Base-by-base conservation (phyloP, 2,113 vertebrate genomes). In the Salminus brasiliensis region DNA sequence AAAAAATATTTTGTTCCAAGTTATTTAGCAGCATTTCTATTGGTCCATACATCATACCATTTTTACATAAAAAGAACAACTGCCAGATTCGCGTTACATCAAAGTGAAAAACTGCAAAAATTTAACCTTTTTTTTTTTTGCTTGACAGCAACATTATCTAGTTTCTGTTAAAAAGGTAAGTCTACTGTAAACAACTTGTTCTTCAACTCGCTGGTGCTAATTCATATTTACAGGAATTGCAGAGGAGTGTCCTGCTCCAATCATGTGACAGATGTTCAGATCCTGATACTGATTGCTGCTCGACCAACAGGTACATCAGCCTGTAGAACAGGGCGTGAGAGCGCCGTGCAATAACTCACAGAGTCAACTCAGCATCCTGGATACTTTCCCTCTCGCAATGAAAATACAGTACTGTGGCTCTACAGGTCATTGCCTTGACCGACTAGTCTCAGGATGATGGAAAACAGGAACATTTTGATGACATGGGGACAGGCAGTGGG, bases 251-350 rank as follows among this genome's bases (percentile, higher is more conserved):
- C 34, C 36, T 53, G 27, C 29, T 23, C 30, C 39, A 45, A 53
- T 36, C 7, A 34, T 53, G 43, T 52, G 27, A 74, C 41, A 5
- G 10, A 30, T 76, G 12, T 1, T 55, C 15, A 27, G 25, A 25
- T 57, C 55, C n/a, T 43, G 34, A 4, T 66, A 12, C 32, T 39
- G 62, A 66, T 66, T 39, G 23, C 30, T 25, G 16, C 60, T 36
- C 2, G 60, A 34, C 27, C 66, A 63, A 34, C 41, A 79, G 76
- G 68, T 79, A 36, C 67, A 63, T 72, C 59, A 49, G 53, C 41
- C 68, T 47, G 6, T 12, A 43, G 23, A 60, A 23, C 7, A 27
- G 67, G 76, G 76, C 49, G 66, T 43, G 65, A 18, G 32, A 45
- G 27, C 45, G 7, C 53, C 18, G 16, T n/a, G n/a, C 52, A 47